Evolutionary conservation across 64 coral and sea anemone genomes (phyloP), one percentile per base, ranked within the genome.

Genomic region (Montipora sp.): DNA sequence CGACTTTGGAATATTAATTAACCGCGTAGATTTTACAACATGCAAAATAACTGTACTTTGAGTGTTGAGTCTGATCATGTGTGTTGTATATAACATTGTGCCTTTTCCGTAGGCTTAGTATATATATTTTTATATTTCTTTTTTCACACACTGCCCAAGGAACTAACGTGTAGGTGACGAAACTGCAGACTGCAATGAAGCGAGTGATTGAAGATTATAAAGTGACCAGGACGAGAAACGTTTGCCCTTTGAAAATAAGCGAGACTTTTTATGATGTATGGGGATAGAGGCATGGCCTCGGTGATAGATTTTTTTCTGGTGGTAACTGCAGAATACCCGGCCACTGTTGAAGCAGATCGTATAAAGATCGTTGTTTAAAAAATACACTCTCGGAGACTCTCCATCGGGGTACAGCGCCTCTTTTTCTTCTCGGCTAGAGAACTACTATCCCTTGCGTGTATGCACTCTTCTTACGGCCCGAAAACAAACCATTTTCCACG

Each of bases 1-100:
- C 43, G 61, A 71, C 45, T 21, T 7, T 50, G 46, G 82, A 71
- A 71, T 85, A 85, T 85, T 51, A 85, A 85, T 85, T 16, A 70
- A 23, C 3, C 47, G 63, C 8, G 27, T 15, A 50, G 45, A 47
- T 78, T 78, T 78, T 78, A 16, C 75, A n/a, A 16, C 47, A 49
- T 78, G 12, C 14, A 36, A 78, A 78, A 78, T 50, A 36, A 36
- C 75, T 13, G 36, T 9, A 47, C 53, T 14, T 3, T 5, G 5
- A 13, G 9, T 77, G 36, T 84, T 48, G 59, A 10, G 7, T 67
- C 60, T 84, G 36, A 18, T 47, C 18, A 44, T 60, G 12, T 61
- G 21, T 23, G 59, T 27, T 61, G 21, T 63, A 63, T 43, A 44
- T 82, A 45, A 22, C 16, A 65, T 2, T 63, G 10, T n/a, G 36